Percentiles rank a stretch among this genome's conserved stretches.
Conservation (phyloP, 2,888 invertebrate genomes). For the Blastobasis lacticolella region DNA sequence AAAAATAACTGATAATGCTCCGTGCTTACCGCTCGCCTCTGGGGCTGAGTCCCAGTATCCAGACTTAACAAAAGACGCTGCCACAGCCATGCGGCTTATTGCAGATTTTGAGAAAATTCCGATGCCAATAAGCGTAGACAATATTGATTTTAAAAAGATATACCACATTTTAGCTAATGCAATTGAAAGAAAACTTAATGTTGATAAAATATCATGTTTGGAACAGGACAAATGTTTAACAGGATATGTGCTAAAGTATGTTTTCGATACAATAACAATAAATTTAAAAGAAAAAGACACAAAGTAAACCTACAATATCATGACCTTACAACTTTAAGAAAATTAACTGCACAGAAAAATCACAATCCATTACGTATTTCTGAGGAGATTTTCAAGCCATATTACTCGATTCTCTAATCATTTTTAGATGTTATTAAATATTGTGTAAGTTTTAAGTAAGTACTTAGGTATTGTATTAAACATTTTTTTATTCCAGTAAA, state of each 20-base stretch:
- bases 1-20: conserved; percentile 13
- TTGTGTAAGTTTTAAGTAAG: too few species aligned
- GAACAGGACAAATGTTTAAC: conserved; percentile 45
- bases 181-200: conserved; percentile 47
- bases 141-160: conserved; percentile 43
- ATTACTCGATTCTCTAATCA: too few species aligned
- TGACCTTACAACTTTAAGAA: conserved; percentile 31
- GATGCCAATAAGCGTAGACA: conserved; percentile 23
- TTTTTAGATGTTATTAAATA: too few species aligned
- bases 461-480: conserved; percentile 21
- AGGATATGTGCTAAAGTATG: conserved; percentile 25
- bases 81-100: conserved; percentile 45
- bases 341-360: conserved; percentile 33
- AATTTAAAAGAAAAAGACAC: conserved; percentile 25
- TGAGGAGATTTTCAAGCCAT: conserved; percentile 18
- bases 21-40: conserved; percentile 33
- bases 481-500: background rate
- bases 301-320: conserved; percentile 28
- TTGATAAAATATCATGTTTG: conserved; percentile 25
- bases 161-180: conserved; percentile 54
- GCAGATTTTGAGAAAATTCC: conserved; percentile 54
- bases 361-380: conserved; percentile 48
- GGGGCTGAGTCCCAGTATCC: conserved; percentile 47
- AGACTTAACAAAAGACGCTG: conserved; percentile 44
- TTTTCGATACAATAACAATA: conserved; percentile 33